Evolutionary conservation across 64 coral and sea anemone genomes (phyloP).

Genomic region (Pachyseris speciosa): DNA sequence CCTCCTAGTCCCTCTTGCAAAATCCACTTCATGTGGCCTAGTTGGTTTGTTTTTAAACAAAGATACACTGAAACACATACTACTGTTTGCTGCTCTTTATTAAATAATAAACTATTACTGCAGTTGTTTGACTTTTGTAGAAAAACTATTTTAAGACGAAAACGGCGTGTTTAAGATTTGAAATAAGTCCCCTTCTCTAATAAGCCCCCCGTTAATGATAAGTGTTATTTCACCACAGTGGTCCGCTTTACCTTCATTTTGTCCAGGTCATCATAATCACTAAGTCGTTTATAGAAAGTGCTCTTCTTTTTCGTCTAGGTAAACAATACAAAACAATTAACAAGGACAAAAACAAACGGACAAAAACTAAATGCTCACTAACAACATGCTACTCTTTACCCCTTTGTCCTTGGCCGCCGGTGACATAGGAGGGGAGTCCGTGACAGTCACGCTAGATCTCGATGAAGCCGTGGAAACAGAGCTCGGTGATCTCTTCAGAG

Average conservation of each 20-base stretch:
- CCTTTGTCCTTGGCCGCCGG: conserved; percentile 72
- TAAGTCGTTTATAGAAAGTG: conserved; percentile 83
- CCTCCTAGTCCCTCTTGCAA: no score
- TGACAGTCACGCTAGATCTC: conserved; percentile 30
- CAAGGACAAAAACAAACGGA: background rate
- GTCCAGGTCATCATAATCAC: conserved; percentile 95
- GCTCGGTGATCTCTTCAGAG: conserved; percentile 76
- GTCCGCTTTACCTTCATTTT: conserved; percentile 82
- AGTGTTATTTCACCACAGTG: no score
- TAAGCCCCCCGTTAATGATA: no score
- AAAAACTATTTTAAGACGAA: no score
- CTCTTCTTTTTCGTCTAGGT: conserved; percentile 82
- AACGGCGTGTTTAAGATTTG: no score
- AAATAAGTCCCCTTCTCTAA: no score
- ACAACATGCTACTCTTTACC: conserved; percentile 3
- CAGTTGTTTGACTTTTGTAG: no score
- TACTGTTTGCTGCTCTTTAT: no score
- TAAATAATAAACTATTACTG: no score
- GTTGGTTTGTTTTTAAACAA: no score
- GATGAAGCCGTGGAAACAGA: conserved; percentile 69
- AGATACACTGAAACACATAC: no score
- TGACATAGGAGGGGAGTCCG: conserved; percentile 51
- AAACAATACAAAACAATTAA: background rate
- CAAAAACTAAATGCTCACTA: background rate
- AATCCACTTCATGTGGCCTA: no score